Evolutionary conservation across 2,888 invertebrate species (phyloP).

Genomic region (Adelognathus sp.): DNA sequence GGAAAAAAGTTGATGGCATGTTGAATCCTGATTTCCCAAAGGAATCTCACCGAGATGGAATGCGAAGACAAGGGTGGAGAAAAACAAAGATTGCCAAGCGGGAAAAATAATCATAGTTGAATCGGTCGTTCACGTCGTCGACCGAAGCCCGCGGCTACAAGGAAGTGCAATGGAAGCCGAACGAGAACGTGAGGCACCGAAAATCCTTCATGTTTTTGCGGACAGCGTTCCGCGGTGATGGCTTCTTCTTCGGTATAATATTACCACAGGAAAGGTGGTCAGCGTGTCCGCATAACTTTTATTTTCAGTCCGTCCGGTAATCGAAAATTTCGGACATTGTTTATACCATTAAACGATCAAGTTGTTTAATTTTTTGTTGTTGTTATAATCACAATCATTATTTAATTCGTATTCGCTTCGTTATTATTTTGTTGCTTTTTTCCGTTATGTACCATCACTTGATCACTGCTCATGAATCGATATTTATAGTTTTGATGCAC

Average conservation of each 20-base stretch:
- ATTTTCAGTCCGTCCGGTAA: too few species aligned
- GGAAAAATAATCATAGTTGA: slow-evolving; percentile 15
- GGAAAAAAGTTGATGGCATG: not conserved
- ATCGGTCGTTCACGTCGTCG: not conserved
- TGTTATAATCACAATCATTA: too few species aligned
- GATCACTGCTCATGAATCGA: too few species aligned
- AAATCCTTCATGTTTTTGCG: slow-evolving; percentile 34
- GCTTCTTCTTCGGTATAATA: slow-evolving; percentile 71
- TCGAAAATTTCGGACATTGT: too few species aligned
- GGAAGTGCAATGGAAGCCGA: slow-evolving; percentile 21
- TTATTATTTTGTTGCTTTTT: too few species aligned
- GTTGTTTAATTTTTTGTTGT: too few species aligned
- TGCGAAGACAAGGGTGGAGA: not conserved
- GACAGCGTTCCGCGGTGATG: slow-evolving; percentile 60
- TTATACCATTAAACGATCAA: too few species aligned
- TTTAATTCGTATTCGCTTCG: too few species aligned
- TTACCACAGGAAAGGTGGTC: slow-evolving; percentile 73
- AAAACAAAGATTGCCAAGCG: not conserved
- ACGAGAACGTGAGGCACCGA: not conserved
- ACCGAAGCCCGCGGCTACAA: not conserved
- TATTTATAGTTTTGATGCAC: too few species aligned
- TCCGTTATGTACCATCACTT: too few species aligned
- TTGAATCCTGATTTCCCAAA: slow-evolving; percentile 31
- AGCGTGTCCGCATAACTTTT: too few species aligned
- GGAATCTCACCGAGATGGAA: not conserved